Evolutionary conservation across 2,797 vertebrate genomes (phyloP), one percentile per base, ranked within the genome.

Genomic region (Naso thynnoides): DNA sequence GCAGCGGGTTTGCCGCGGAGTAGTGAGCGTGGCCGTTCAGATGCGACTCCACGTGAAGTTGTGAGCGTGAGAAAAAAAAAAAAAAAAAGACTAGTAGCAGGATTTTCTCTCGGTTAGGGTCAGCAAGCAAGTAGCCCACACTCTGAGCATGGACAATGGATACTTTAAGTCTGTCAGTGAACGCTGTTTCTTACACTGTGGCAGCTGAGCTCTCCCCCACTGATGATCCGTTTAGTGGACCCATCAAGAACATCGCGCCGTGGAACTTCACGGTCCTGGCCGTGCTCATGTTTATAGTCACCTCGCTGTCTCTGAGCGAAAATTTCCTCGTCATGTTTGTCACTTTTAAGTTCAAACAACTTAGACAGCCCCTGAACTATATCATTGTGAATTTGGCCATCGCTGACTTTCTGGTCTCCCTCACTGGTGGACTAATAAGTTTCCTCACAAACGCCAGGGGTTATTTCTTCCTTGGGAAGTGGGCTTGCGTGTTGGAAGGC

Each of bases 271-370:
- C 94, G 18, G 71, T 97, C 21, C 86, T 98, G 90, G 95, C 96
- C 21, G 93, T 94, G 27, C 77, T 96, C 19, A 97, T 97, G 96
- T 89, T 96, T 49, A 75, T 96, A 69, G 95, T 98, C 83, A 97
- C 96, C 1, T 92, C 89, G 21, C 64, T 97, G 76, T 97, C 96
- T 0, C 90, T 97, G 45, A 86, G 88, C 47, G 96, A 98, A 68
- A 98, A 98, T 76, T 95, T 97, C 87, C 88, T 94, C n/a, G 96
- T 98, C 24, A 96, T 98, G 91, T 88, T 96, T 18, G 95, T 97
- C 66, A 98, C 96, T 15, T 93, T 93, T 31, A 96, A 93, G 56
- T 97, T 94, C 89, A 96, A 95, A 60, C 95, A 97, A 55, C 88
- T 97, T 77, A 89, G 96, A 59, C 95, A 96, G 74, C 97, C 97